Percentiles rank a stretch among this genome's conserved stretches.
Conservation (phyloP, 2,797 vertebrate species). For the Falco novaeseelandiae region DNA sequence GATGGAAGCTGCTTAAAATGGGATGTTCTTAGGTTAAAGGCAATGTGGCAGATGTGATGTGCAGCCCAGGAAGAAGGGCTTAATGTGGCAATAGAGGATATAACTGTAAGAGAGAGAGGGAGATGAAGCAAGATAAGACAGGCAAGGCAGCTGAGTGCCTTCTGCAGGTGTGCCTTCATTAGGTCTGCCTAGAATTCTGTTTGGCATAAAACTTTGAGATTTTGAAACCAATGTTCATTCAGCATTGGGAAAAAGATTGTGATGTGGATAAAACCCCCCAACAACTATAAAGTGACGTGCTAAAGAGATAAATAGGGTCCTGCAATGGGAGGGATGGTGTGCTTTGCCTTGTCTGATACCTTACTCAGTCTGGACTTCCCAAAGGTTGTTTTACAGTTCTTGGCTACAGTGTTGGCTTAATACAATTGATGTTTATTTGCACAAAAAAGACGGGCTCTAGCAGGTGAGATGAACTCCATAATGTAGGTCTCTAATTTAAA, state of each 20-base stretch:
- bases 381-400: background rate
- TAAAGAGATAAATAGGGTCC: background rate
- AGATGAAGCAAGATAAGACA: background rate
- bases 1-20: background rate
- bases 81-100: background rate
- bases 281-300: no score
- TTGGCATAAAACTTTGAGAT: background rate
- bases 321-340: background rate
- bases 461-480: background rate
- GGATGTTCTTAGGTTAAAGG: background rate
- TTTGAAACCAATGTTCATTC: background rate
- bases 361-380: background rate
- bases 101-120: background rate
- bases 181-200: background rate
- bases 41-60: background rate
- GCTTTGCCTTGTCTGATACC: background rate
- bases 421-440: background rate
- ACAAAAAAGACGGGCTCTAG: background rate
- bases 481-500: background rate
- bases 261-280: background rate
- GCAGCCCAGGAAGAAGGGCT: background rate
- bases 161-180: background rate
- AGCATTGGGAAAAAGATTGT: background rate
- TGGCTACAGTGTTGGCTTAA: background rate
- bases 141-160: background rate